Conservation (phyloP, 2,888 invertebrate species). For the Serripes groenlandicus region DNA sequence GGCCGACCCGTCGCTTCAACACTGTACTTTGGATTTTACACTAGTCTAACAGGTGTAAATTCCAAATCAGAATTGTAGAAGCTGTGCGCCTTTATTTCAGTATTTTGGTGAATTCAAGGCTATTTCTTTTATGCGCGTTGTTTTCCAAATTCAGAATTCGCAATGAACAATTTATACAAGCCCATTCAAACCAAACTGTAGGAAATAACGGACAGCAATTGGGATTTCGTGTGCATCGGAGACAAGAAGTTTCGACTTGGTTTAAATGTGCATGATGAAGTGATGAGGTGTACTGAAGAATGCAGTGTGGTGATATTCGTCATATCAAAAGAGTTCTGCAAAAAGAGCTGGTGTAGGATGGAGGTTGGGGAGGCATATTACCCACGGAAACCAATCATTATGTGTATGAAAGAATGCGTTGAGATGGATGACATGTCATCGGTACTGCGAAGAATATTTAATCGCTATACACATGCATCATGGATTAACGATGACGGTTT, state of each 20-base stretch:
- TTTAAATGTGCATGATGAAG: neutral
- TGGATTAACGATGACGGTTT: neutral
- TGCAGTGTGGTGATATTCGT: neutral
- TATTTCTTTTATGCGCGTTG: too few species aligned
- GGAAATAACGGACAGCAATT: neutral
- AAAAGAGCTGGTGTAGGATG: neutral
- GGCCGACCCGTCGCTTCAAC: too few species aligned
- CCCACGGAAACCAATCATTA: neutral
- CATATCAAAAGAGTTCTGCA: neutral
- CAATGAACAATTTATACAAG: too few species aligned
- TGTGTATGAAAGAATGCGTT: neutral
- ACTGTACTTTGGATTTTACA: too few species aligned
- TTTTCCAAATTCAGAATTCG: too few species aligned
- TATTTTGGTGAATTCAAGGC: too few species aligned
- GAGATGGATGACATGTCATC: neutral
- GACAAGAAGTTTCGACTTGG: neutral
- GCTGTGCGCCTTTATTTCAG: too few species aligned
- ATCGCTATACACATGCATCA: neutral
- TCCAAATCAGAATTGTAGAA: too few species aligned
- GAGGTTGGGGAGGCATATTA: neutral
- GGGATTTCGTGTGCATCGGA: neutral
- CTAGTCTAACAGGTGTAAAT: too few species aligned
- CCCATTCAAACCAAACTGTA: too few species aligned
- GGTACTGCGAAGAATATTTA: neutral
- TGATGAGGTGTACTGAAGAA: neutral